Evolutionary conservation across 2,797 vertebrate genomes (phyloP).

Genomic region (Hemibagrus guttatus): DNA sequence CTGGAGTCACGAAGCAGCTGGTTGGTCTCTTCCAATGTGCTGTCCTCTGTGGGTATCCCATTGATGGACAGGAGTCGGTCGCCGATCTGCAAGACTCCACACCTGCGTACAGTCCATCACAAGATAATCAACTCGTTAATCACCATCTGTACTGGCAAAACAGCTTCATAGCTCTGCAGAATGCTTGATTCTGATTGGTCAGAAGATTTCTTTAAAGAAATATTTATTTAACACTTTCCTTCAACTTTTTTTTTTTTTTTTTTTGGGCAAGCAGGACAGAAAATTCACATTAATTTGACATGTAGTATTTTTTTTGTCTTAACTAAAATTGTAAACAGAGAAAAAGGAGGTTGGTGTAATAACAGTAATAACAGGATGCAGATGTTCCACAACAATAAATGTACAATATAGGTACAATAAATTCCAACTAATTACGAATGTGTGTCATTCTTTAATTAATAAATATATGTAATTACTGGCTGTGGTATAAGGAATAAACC

Average conservation of each 20-base stretch:
- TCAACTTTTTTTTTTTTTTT: too few relatives aligned
- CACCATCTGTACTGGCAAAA: background rate
- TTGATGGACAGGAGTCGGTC: slow-evolving; percentile 96
- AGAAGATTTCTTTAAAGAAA: background rate
- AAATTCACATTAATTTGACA: background rate
- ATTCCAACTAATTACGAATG: too few relatives aligned
- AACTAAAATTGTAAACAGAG: background rate
- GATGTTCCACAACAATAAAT: background rate
- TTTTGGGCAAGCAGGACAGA: too few relatives aligned
- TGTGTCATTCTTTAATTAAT: background rate
- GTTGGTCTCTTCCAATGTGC: slow-evolving; percentile 96
- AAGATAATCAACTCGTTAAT: slow-evolving; percentile 13
- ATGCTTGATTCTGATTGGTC: background rate
- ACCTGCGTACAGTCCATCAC: slow-evolving; percentile 72
- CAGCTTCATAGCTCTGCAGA: background rate
- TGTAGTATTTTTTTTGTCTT: background rate
- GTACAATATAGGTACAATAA: too few relatives aligned
- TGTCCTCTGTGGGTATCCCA: slow-evolving; percentile 93
- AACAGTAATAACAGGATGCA: background rate
- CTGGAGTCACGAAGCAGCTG: slow-evolving; percentile 95
- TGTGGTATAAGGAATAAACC: background rate
- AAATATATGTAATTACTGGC: background rate
- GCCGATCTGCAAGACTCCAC: slow-evolving; percentile 94
- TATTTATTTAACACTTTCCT: background rate
- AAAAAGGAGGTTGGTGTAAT: background rate